Conservation (phyloP, 2,888 invertebrate genomes). For the Protodeltote pygarga region DNA sequence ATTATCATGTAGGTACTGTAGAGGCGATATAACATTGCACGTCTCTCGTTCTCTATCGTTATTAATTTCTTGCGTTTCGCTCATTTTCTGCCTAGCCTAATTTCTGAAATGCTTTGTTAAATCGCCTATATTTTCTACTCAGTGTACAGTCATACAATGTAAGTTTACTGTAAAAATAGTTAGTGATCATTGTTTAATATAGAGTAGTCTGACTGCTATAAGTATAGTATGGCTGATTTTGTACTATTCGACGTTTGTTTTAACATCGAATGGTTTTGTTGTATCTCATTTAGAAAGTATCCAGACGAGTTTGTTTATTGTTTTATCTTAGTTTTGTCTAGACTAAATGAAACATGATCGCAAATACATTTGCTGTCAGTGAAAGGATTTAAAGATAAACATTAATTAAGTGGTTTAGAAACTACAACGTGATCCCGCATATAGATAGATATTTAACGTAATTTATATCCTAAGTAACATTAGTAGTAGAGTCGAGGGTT, state of each 20-base stretch:
- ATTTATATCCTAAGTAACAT: too few relatives aligned
- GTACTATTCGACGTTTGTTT: neutral
- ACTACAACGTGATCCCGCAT: conserved; percentile 7
- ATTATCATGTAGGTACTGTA: too few relatives aligned
- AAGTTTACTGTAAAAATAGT: conserved; percentile 4
- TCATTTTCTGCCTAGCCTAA: too few relatives aligned
- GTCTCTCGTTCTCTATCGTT: too few relatives aligned
- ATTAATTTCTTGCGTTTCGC: too few relatives aligned
- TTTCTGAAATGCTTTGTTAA: too few relatives aligned
- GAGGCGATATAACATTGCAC: too few relatives aligned
- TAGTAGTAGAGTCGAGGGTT: neutral
- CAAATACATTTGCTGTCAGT: conserved; percentile 9
- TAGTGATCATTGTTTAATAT: conserved; percentile 3
- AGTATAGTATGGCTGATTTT: neutral
- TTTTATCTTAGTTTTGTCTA: conserved; percentile 15
- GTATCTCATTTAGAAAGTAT: conserved; percentile 15
- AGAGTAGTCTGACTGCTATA: neutral
- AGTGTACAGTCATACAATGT: conserved; percentile 17
- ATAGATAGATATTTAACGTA: neutral
- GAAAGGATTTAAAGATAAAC: conserved; percentile 10
- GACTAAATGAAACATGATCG: conserved; percentile 6
- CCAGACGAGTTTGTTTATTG: conserved; percentile 23
- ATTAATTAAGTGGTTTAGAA: conserved; percentile 5
- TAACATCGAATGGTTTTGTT: conserved; percentile 2
- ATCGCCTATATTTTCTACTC: too few relatives aligned